phyloP scores from a whole-genome alignment of 2,888 invertebrate species.

The Pseudococcus jackbeardsleyi region DNA sequence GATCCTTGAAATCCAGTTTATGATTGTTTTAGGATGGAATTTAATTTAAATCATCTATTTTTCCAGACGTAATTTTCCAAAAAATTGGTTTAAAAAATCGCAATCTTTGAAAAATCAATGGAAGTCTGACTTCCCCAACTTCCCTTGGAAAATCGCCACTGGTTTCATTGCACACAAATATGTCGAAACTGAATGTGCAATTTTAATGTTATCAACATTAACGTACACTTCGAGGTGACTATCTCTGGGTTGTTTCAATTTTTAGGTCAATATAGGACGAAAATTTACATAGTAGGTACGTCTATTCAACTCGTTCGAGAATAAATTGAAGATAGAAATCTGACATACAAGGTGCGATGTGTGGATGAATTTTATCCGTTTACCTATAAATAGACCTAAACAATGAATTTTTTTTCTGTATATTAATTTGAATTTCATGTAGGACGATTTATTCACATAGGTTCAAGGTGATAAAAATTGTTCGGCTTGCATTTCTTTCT shows the following conservation, averaged over 20 bases:
- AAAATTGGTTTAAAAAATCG: too few species aligned
- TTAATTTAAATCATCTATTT: too few species aligned
- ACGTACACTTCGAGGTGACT: background rate
- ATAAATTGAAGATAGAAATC: background rate
- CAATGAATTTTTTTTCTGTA: constrained; percentile 34
- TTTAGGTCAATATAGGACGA: constrained; percentile 10
- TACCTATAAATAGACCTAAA: background rate
- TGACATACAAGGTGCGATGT: background rate
- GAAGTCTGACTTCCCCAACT: too few species aligned
- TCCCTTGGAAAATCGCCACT: too few species aligned
- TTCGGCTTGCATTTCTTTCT: background rate
- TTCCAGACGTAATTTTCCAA: too few species aligned
- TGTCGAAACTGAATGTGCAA: background rate
- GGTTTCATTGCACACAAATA: too few species aligned
- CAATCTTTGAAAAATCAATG: too few species aligned
- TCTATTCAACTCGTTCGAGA: background rate
- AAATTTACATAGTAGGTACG: background rate
- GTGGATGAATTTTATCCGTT: background rate
- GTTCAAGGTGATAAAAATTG: constrained; percentile 41
- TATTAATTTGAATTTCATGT: constrained; percentile 34
- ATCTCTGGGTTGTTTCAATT: background rate
- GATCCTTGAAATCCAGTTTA: too few species aligned
- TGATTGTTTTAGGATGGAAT: too few species aligned
- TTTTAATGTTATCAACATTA: background rate
- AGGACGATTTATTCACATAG: constrained; percentile 53